Evolutionary conservation across 2,113 vertebrate species (phyloP).

Genomic region (Amia ocellicauda): DNA sequence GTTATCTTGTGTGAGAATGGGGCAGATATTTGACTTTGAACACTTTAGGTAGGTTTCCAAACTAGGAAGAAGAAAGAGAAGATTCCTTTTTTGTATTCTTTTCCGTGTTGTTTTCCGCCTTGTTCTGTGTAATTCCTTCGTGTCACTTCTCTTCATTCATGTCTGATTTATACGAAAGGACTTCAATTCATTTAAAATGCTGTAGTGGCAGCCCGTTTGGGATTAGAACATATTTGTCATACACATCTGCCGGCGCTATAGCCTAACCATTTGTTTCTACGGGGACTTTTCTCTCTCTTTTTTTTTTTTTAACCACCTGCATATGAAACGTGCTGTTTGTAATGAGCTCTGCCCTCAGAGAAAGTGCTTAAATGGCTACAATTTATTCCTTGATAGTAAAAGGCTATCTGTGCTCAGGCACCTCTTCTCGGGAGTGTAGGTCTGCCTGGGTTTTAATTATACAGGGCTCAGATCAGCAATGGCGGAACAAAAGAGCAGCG

Average conservation of each 20-base stretch:
- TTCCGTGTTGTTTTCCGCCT: too few relatives aligned
- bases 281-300: not conserved
- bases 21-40: not conserved
- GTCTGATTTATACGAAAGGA: too few relatives aligned
- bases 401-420: not conserved
- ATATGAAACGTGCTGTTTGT: not conserved
- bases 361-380: not conserved
- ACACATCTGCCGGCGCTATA: too few relatives aligned
- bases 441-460: not conserved
- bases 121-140: too few relatives aligned
- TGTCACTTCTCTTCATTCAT: too few relatives aligned
- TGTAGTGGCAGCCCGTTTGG: too few relatives aligned
- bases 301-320: too few relatives aligned
- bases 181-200: too few relatives aligned
- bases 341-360: not conserved
- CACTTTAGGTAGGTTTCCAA: not conserved
- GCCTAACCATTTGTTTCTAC: not conserved
- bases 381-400: not conserved
- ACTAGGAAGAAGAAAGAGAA: too few relatives aligned
- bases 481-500: not conserved
- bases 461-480: not conserved
- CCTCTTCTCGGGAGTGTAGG: not conserved
- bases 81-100: too few relatives aligned
- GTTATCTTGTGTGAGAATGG: not conserved
- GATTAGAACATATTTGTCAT: too few relatives aligned